Evolutionary conservation across 2,797 vertebrate species (phyloP), one percentile per base, ranked within the genome.

Genomic region (Pseudomugil gertrudae): DNA sequence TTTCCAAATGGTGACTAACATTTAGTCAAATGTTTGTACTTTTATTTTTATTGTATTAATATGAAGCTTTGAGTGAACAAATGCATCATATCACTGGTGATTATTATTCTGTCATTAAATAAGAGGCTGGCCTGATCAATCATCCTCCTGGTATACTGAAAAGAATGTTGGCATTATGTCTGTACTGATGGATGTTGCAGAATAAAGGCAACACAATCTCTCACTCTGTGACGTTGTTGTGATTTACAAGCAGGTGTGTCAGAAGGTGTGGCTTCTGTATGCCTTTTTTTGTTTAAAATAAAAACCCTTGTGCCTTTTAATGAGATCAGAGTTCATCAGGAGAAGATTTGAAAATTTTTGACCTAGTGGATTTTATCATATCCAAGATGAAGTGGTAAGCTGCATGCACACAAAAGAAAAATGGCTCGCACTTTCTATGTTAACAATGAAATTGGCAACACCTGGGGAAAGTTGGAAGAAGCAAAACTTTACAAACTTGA

Each of bases 351-450:
- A 43, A 38, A 71, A 0, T 47, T 45, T 75, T 63, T 32, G 8
- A 35, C 50, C 47, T 14, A 38, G 8, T 64, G 33, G 17, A 67
- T 29, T 8, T 68, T 57, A 1, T 33, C 59, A 40, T 43, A 7
- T 56, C n/a, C 35, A 57, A 33, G 63, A 86, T 81, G 56, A 23
- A 8, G 17, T 74, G 86, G 87, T 91, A 61, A 85, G 85, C 76
- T 55, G 1, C 32, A 0, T 54, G 3, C 19, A 59, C 1, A 5
- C 0, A 15, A 57, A 36, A 21, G 0, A 4, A 0, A 50, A 53
- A 55, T 9, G 24, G 33, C 9, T 0, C 19, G 48, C 5, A 19
- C 14, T 47, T 29, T 54, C 1, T 38, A 11, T 7, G 3, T 2
- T 56, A 3, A 8, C 1, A 15, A 19, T 8, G 17, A 54, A 62